Evolutionary conservation across 2,113 vertebrate species (phyloP).

Genomic region (Tretioscincus oriximinensis): DNA sequence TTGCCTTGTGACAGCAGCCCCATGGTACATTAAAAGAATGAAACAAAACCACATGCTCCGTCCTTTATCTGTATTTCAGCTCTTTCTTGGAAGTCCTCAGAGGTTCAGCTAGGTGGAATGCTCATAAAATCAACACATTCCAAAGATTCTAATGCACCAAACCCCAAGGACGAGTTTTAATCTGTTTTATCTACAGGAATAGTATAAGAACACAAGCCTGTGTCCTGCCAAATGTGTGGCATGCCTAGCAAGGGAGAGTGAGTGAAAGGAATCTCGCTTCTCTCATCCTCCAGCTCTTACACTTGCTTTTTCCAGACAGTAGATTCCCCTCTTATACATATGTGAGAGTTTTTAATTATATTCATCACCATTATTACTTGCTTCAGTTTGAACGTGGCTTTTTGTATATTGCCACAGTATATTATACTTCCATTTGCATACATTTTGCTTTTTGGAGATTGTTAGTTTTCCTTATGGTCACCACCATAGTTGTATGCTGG

Average conservation of each 20-base stretch:
- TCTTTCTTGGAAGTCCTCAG: not conserved
- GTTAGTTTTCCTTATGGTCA: too few relatives aligned
- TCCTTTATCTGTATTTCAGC: not conserved
- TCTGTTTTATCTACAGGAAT: not conserved
- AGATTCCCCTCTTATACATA: too few relatives aligned
- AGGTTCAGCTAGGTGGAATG: not conserved
- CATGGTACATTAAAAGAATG: not conserved
- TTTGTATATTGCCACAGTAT: too few relatives aligned
- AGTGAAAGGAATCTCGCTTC: not conserved
- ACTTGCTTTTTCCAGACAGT: too few relatives aligned
- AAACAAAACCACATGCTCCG: constrained; percentile 3
- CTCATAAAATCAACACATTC: not conserved
- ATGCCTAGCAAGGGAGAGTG: not conserved
- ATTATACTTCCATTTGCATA: too few relatives aligned
- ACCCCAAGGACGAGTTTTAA: constrained; percentile 8
- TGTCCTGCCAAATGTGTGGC: not conserved
- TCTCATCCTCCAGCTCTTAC: not conserved
- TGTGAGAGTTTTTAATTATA: too few relatives aligned
- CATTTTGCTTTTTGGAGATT: too few relatives aligned
- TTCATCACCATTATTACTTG: too few relatives aligned
- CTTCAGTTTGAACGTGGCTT: too few relatives aligned
- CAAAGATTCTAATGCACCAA: not conserved
- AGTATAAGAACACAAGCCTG: not conserved
- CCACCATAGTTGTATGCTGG: too few relatives aligned
- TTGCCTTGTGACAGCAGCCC: too few relatives aligned